A percentile compares a stretch with the other conserved stretches of the same genome.
Evolutionary conservation across 2,888 invertebrate genomes (phyloP).

Genomic region (Leptogaster cylindrica): DNA sequence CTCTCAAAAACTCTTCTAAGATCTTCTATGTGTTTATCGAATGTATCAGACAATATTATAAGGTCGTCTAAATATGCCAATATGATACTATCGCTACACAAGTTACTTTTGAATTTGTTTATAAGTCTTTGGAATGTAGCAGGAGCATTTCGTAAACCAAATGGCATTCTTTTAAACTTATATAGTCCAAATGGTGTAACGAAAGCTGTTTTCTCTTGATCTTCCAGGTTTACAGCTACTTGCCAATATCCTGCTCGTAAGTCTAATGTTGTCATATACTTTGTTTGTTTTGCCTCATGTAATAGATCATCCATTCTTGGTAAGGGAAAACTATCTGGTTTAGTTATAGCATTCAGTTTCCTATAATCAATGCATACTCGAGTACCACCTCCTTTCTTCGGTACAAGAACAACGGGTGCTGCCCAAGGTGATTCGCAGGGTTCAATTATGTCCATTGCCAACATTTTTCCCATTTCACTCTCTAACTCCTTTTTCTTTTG

Average conservation of each 20-base stretch:
- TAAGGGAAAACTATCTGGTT: constrained; percentile 54
- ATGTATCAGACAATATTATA: no score
- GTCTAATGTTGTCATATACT: constrained; percentile 44
- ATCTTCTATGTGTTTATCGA: constrained; percentile 47
- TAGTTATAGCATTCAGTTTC: constrained; percentile 52
- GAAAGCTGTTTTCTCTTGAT: constrained; percentile 47
- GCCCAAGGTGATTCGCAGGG: constrained; percentile 47
- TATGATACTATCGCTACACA: no score
- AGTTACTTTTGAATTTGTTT: constrained; percentile 50
- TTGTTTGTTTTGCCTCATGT: constrained; percentile 32
- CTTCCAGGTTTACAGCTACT: constrained; percentile 39
- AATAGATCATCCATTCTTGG: constrained; percentile 59
- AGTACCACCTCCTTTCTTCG: constrained; percentile 50
- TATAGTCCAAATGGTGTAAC: no score
- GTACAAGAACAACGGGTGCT: no score
- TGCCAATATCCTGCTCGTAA: constrained; percentile 46
- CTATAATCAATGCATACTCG: constrained; percentile 53
- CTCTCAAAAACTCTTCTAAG: constrained; percentile 43
- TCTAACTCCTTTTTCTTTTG: constrained; percentile 1
- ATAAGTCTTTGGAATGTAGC: constrained; percentile 50
- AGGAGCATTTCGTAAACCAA: constrained; percentile 46
- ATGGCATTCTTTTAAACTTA: constrained; percentile 46
- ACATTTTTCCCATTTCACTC: constrained; percentile 23
- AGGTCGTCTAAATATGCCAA: no score
- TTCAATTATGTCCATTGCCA: constrained; percentile 48